Percentiles rank a stretch among this genome's conserved stretches.
Evolutionary conservation across 2,113 vertebrate species (phyloP).

Genomic region (Cricetomys ansorgei): DNA sequence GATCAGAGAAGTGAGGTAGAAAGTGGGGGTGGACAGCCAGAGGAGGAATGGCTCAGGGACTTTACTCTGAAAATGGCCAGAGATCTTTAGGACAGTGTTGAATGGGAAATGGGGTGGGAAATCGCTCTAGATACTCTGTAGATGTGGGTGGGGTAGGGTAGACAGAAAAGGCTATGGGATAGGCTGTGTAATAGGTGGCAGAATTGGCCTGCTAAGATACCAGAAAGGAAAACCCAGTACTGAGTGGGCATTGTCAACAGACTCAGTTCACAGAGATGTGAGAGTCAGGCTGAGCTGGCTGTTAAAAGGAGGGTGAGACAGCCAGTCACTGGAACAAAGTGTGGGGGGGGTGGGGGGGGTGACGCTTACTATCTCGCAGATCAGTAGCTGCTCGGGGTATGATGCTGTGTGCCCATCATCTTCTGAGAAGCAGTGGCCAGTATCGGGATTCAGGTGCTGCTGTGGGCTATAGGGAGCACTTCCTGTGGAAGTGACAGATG

Average conservation of each 20-base stretch:
- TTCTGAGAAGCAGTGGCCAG: neutral
- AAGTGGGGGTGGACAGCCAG: neutral
- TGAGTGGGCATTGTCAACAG: neutral
- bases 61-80: neutral
- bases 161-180: neutral
- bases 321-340: neutral
- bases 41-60: neutral
- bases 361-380: neutral
- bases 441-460: neutral
- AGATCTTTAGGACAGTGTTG: neutral
- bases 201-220: neutral
- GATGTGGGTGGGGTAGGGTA: neutral
- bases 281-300: neutral
- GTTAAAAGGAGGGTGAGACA: neutral
- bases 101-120: neutral
- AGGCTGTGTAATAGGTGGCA: neutral
- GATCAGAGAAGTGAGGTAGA: neutral
- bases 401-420: neutral
- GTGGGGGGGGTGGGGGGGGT: neutral
- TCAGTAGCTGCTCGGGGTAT: neutral
- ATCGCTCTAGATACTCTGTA: neutral
- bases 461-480: neutral
- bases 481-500: fast-evolving
- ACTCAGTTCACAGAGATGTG: neutral
- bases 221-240: too few species aligned